These are phyloP conservation scores for Drosophila subsilvestris DNA, from an alignment of 2,888 invertebrate genomes.

Conservation along the genomic window DNA sequence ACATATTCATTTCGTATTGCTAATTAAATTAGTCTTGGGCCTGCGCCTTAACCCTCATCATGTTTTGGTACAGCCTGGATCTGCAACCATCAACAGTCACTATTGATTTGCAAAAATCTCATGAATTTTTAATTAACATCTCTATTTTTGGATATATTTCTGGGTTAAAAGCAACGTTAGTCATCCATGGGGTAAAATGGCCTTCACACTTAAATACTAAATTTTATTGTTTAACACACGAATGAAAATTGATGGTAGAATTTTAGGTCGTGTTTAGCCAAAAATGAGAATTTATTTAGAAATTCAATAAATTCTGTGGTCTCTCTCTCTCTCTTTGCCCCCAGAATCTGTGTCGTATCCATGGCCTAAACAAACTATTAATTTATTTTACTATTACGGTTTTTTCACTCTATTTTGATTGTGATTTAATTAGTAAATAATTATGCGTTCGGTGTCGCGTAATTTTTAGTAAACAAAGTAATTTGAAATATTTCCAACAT, in stretches of 20 bases:
- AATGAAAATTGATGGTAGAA: conserved; percentile 58
- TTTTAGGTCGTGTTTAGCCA: conserved; percentile 50
- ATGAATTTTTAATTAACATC: conserved; percentile 19
- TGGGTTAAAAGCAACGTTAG: neutral
- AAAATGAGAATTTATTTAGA: conserved; percentile 52
- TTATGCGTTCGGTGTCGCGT: conserved; percentile 46
- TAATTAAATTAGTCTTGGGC: neutral
- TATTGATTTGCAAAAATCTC: conserved; percentile 8
- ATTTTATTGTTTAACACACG: conserved; percentile 46
- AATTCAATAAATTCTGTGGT: conserved; percentile 42
- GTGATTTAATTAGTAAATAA: conserved; percentile 64
- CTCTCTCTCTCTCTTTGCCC: neutral
- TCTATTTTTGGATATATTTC: conserved; percentile 18
- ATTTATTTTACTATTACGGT: conserved; percentile 21
- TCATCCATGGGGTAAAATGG: conserved; percentile 15
- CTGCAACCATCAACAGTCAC: neutral
- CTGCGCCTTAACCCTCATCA: neutral
- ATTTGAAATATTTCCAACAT: conserved; percentile 25
- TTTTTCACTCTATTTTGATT: conserved; percentile 37
- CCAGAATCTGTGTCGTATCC: conserved; percentile 21
- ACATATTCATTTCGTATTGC: neutral
- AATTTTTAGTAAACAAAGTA: conserved; percentile 46
- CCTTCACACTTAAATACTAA: conserved; percentile 8
- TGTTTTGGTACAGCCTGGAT: neutral
- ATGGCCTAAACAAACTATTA: conserved; percentile 13